These are phyloP conservation scores for Chromoteleia sp. DNA, from an alignment of 2,888 invertebrate genomes.

Conservation along the genomic window DNA sequence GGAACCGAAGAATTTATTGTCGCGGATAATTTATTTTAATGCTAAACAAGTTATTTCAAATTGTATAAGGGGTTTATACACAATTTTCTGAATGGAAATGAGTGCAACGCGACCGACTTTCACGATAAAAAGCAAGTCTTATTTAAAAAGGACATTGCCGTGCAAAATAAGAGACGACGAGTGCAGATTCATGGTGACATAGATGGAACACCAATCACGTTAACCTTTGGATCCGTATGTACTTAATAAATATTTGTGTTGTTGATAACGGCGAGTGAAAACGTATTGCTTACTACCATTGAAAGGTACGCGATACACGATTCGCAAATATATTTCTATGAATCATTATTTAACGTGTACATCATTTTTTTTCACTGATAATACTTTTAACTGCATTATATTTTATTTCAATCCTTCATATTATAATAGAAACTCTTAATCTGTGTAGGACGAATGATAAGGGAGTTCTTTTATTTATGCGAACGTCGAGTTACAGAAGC, in stretches of 20 bases:
- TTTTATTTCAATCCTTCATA: neutral
- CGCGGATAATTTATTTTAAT: constrained; percentile 4
- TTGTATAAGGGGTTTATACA: constrained; percentile 35
- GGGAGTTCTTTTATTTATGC: neutral
- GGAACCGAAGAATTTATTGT: constrained; percentile 4
- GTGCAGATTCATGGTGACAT: constrained; percentile 25
- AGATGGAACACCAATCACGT: constrained; percentile 26
- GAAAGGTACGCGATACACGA: constrained; percentile 10
- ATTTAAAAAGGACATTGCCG: constrained; percentile 19
- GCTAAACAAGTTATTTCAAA: constrained; percentile 31
- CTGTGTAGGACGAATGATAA: neutral
- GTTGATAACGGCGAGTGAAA: constrained; percentile 1
- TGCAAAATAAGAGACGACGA: constrained; percentile 7
- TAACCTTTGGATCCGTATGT: constrained; percentile 23
- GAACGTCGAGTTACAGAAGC: constrained; percentile 15
- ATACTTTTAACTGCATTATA: neutral
- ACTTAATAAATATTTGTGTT: constrained; percentile 19
- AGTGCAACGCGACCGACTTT: constrained; percentile 14
- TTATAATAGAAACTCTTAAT: neutral
- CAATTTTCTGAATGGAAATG: constrained; percentile 40
- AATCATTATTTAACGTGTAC: neutral
- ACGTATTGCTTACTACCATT: neutral
- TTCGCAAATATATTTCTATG: neutral
- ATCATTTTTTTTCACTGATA: neutral
- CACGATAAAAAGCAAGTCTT: constrained; percentile 14